Conservation (phyloP, 2,113 vertebrate species). For the Hypomesus transpacificus region DNA sequence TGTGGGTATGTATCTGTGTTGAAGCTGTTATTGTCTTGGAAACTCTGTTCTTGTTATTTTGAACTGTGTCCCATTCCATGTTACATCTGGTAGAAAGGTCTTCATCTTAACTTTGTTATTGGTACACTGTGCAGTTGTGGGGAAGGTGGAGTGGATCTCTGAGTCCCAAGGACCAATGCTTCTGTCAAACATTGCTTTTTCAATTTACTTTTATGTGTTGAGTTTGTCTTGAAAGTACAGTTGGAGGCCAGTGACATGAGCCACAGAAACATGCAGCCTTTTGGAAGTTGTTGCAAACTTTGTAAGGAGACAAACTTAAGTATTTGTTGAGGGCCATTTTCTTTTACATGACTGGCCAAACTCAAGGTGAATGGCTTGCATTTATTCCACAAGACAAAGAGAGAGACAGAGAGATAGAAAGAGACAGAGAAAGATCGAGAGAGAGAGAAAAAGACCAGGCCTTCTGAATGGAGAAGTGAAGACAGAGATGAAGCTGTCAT, state of each 20-base stretch:
- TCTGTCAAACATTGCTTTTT: constrained; percentile 45
- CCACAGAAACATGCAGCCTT: constrained; percentile 28
- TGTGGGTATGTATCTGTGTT: constrained; percentile 6
- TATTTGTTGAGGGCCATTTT: constrained; percentile 29
- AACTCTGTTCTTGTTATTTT: no score
- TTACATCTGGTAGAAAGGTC: constrained; percentile 32
- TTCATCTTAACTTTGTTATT: constrained; percentile 5
- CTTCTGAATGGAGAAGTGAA: not conserved
- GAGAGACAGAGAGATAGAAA: constrained; percentile 34
- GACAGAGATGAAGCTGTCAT: no score
- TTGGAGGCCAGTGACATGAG: constrained; percentile 26
- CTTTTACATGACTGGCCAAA: constrained; percentile 26
- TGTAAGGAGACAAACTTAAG: constrained; percentile 21
- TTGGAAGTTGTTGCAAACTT: constrained; percentile 30
- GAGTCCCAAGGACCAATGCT: constrained; percentile 17
- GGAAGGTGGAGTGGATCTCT: not conserved
- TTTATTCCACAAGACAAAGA: constrained; percentile 51
- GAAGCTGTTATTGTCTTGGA: not conserved
- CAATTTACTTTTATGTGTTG: constrained; percentile 36
- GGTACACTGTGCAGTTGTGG: constrained; percentile 23
- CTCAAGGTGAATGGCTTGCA: constrained; percentile 49
- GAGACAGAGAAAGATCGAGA: constrained; percentile 29
- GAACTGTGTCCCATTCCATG: not conserved
- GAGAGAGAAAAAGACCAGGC: constrained; percentile 2
- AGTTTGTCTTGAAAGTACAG: constrained; percentile 24